Evolutionary conservation across 1,140 invertebrate genomes (phyloP).

Genomic region (Euura saliciscinereae): DNA sequence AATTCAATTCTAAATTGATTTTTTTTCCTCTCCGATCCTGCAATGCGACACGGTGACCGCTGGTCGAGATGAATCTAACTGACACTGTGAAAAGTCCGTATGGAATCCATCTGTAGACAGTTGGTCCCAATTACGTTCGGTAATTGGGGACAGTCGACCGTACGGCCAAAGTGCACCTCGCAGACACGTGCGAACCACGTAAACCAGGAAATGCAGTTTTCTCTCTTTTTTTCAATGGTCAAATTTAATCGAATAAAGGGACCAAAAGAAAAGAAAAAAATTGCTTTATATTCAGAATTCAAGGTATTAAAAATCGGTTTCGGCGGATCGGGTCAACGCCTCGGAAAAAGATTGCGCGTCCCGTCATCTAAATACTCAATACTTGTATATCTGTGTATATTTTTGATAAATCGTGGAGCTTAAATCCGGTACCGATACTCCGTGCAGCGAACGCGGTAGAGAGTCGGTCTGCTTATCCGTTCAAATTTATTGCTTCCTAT

Average conservation of each 20-base stretch:
- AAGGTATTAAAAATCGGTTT: no score
- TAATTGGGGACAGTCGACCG: constrained; percentile 9
- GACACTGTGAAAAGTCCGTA: constrained; percentile 6
- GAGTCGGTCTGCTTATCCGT: no score
- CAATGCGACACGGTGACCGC: background rate
- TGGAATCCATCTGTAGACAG: constrained; percentile 13
- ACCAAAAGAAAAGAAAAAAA: no score
- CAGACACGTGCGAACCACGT: background rate
- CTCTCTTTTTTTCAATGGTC: background rate
- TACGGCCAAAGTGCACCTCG: constrained; percentile 6
- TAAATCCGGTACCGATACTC: background rate
- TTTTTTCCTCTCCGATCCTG: background rate
- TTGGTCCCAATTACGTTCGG: constrained; percentile 11
- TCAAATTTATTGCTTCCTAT: no score
- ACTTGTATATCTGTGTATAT: no score
- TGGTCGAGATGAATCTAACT: background rate
- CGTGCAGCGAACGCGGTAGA: background rate
- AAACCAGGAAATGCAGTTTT: background rate
- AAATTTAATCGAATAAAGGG: no score
- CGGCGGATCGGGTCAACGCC: no score
- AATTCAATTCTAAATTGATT: background rate
- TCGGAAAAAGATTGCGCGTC: background rate
- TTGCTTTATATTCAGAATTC: no score
- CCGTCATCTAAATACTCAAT: no score
- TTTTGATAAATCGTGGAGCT: no score